Conservation (phyloP, 2,113 vertebrate genomes). For the Seriola rivoliana region DNA sequence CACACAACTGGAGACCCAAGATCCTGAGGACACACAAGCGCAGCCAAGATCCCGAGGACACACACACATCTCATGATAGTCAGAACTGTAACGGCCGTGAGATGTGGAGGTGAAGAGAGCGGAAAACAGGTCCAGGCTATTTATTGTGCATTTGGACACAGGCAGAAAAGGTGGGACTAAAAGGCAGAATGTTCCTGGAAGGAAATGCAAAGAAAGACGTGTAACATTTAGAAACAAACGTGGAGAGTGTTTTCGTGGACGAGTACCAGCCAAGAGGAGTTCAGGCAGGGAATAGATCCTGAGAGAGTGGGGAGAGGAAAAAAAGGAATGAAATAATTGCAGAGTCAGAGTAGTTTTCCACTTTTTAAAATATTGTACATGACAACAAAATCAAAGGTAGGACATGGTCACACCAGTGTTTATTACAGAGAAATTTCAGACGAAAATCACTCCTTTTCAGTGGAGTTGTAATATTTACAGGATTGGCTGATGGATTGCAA, state of each 20-base stretch:
- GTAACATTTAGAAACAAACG: conserved; percentile 64
- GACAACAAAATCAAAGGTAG: not conserved
- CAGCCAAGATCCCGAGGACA: conserved; percentile 24
- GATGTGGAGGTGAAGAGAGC: conserved; percentile 24
- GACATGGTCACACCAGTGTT: not conserved
- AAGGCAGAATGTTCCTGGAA: conserved; percentile 47
- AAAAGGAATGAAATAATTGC: conserved; percentile 14
- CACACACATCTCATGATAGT: conserved; percentile 24
- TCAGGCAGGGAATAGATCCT: conserved; percentile 15
- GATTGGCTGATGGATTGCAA: not conserved
- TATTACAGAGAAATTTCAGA: not conserved
- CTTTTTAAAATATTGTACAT: conserved; percentile 4
- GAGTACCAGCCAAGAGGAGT: conserved; percentile 33
- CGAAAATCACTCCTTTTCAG: not conserved
- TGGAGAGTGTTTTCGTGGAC: conserved; percentile 30
- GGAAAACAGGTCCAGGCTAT: conserved; percentile 19
- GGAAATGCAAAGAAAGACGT: conserved; percentile 23
- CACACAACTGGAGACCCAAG: conserved; percentile 68
- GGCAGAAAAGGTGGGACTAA: conserved; percentile 21
- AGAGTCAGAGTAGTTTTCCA: conserved; percentile 12
- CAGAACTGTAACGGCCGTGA: conserved; percentile 42
- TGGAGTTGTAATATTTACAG: not conserved
- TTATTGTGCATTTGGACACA: conserved; percentile 42
- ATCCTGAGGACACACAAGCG: conserved; percentile 51
- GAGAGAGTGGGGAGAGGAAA: conserved; percentile 3